phyloP scores from a whole-genome alignment of 2,797 vertebrate genomes.

The Myotis daubentonii region DNA sequence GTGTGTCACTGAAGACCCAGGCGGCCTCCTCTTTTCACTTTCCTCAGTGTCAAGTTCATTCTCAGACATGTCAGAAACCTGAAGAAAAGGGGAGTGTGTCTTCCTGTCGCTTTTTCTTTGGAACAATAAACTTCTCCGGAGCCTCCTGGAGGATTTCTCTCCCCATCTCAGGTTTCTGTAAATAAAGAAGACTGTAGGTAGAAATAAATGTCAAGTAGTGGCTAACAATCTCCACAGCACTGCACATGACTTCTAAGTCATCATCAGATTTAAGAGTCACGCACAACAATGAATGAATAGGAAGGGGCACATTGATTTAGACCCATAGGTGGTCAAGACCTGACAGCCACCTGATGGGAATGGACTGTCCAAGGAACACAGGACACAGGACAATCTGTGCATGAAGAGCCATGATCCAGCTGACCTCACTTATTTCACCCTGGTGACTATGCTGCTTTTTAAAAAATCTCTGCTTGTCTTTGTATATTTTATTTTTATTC shows the following conservation, averaged over 20 bases:
- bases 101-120: neutral
- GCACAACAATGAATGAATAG: neutral
- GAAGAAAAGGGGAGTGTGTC: neutral
- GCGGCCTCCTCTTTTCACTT: neutral
- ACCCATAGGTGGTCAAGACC: neutral
- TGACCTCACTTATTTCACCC: neutral
- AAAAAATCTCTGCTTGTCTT: neutral
- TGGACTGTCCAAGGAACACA: neutral
- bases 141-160: neutral
- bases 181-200: neutral
- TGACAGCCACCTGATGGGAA: neutral
- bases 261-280: neutral
- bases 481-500: conserved; percentile 21
- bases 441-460: neutral
- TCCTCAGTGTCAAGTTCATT: neutral
- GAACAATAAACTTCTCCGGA: neutral
- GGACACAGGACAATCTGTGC: too few species aligned
- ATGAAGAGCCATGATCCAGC: too few species aligned
- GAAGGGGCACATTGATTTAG: neutral
- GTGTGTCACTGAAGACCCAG: neutral
- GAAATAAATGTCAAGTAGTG: neutral
- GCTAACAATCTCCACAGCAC: neutral
- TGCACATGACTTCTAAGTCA: neutral
- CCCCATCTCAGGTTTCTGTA: neutral
- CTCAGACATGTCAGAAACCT: neutral